These are phyloP conservation scores for Hypothenemus hampei DNA, from an alignment of 1,140 invertebrate species.

Conservation along the genomic window DNA sequence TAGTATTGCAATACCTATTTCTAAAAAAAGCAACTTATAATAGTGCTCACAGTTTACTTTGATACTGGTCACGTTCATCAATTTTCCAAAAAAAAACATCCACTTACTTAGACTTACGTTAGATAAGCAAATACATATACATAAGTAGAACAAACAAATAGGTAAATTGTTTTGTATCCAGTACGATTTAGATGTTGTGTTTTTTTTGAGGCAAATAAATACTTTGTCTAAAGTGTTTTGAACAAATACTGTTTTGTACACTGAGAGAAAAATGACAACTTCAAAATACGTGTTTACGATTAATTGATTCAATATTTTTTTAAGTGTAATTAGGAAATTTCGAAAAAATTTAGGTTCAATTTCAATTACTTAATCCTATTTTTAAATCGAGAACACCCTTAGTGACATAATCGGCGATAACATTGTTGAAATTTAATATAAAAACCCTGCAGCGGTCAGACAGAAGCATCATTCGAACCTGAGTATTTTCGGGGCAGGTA, in stretches of 20 bases:
- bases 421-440: background rate
- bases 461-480: background rate
- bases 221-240: background rate
- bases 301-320: too few relatives aligned
- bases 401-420: background rate
- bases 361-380: background rate
- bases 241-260: background rate
- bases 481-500: background rate
- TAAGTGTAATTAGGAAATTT: background rate
- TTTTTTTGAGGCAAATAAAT: too few relatives aligned
- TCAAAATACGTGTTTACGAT: too few relatives aligned
- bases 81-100: background rate
- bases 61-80: background rate
- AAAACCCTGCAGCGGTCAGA: background rate
- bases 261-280: background rate
- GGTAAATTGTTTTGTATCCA: background rate
- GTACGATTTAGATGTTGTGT: background rate
- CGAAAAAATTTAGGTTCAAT: background rate
- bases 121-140: background rate
- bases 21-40: too few relatives aligned
- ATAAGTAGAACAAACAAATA: background rate
- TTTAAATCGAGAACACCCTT: background rate
- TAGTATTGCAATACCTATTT: too few relatives aligned
- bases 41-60: too few relatives aligned
- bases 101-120: background rate